phyloP scores from a whole-genome alignment of 2,113 vertebrate genomes.

The Atlantisia rogersi region DNA sequence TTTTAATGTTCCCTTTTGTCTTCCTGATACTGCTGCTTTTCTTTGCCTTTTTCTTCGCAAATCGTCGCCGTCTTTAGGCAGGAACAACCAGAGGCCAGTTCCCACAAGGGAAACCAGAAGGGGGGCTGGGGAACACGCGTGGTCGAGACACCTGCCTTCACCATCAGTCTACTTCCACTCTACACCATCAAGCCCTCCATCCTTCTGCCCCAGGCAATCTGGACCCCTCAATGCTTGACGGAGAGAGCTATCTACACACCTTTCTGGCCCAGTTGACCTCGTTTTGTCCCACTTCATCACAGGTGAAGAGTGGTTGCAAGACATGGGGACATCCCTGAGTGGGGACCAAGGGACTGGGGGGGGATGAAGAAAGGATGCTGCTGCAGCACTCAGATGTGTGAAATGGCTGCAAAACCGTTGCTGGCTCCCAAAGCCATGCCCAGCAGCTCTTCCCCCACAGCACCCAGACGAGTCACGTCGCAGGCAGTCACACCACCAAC shows the following conservation, averaged over 20 bases:
- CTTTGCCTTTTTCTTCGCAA: not conserved
- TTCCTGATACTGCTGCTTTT: not conserved
- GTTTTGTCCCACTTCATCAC: fast-evolving
- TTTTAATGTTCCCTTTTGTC: constrained; percentile 63
- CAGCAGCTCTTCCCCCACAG: fast-evolving
- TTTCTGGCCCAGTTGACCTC: not conserved
- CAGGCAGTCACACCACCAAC: not conserved
- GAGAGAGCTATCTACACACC: not conserved
- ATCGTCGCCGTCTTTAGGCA: not conserved
- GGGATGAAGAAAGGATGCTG: not conserved
- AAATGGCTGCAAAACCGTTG: not conserved
- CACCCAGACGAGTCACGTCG: not conserved
- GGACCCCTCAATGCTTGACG: not conserved
- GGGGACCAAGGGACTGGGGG: no score
- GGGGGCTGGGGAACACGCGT: not conserved
- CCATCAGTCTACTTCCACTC: not conserved
- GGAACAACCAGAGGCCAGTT: not conserved
- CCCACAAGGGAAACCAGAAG: not conserved
- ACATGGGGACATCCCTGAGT: fast-evolving
- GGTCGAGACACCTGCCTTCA: not conserved
- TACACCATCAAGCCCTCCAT: not conserved
- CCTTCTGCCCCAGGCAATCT: not conserved
- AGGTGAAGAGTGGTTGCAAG: not conserved
- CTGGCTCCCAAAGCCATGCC: not conserved
- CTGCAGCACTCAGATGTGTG: not conserved